Base-by-base conservation (phyloP, 2,113 vertebrate species). In the Danionella cerebrum region DNA sequence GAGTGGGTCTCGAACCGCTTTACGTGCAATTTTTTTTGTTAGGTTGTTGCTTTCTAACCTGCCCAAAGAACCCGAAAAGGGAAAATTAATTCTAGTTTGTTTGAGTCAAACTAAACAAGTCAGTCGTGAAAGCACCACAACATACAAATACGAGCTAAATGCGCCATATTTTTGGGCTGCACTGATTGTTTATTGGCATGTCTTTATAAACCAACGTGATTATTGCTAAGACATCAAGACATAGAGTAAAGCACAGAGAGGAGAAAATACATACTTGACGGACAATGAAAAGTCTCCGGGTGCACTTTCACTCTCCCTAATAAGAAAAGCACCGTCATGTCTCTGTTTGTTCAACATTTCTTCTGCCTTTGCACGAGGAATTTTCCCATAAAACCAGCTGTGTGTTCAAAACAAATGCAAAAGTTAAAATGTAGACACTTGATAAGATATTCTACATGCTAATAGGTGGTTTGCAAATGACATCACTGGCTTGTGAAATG, bases 361-460 rank as follows among this genome's bases (percentile, higher is more conserved):
- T 78, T 95, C 93, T 79, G 92, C 91, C 79, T 91, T 91, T 0
- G 87, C 92, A 82, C 90, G 82, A 39, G 88, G 87, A 71, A 94
- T 91, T 84, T 92, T 92, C 64, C 92, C 91, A 78, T 91, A 89
- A 84, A 92, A 94, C 92, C 92, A 94, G 76, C 92, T 53, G 51
- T 92, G 81, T 65, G 5, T 16, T n/a, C 18, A 55, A 12, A 38
- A 38, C 31, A 55, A 55, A 55, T 22, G 6, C 6, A 22, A 55
- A 55, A 55, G 31, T n/a, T n/a, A n/a, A n/a, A n/a, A n/a, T n/a
- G n/a, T n/a, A n/a, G n/a, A n/a, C 53, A 38, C 18, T 22, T 2
- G 53, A 36, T 55, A 8, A 55, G 31, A 55, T n/a, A 22, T 24
- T 51, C 8, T 53, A 31, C n/a, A n/a, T n/a, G n/a, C n/a, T n/a